A percentile compares a stretch with the other conserved stretches of the same genome.
Conservation (phyloP, 2,888 invertebrate species). For the Cerastis leucographa region DNA sequence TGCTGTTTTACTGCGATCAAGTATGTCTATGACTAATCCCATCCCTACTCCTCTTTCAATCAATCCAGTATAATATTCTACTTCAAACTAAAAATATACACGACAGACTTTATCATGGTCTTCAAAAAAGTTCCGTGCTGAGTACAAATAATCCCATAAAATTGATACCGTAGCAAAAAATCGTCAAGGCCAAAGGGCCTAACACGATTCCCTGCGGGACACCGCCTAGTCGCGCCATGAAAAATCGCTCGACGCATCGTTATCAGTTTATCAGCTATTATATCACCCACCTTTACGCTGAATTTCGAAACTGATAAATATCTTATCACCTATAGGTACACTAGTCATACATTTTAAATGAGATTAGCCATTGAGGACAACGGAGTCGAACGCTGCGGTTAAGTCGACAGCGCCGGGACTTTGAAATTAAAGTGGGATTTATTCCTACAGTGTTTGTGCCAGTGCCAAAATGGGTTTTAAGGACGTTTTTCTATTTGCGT, state of each 20-base stretch:
- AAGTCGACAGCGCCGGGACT: constrained; percentile 61
- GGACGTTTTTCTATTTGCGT: constrained; percentile 68
- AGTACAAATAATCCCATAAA: constrained; percentile 19
- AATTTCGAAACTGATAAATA: constrained; percentile 88
- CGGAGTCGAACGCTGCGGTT: constrained; percentile 72
- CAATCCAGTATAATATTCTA: background rate
- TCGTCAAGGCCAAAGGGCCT: constrained; percentile 42
- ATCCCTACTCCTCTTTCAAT: background rate
- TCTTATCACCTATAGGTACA: constrained; percentile 68
- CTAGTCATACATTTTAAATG: constrained; percentile 74
- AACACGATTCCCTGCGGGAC: constrained; percentile 68
- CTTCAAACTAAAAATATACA: background rate
- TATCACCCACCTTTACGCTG: constrained; percentile 84
- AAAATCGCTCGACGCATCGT: constrained; percentile 65
- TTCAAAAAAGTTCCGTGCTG: background rate
- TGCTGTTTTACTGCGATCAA: too few species aligned
- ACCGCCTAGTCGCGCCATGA: constrained; percentile 59
- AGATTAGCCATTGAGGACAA: constrained; percentile 68
- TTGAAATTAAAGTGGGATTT: constrained; percentile 64
- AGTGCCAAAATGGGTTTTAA: constrained; percentile 75
- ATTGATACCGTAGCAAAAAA: constrained; percentile 14
- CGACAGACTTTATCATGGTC: background rate
- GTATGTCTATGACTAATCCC: background rate
- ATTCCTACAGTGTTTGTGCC: constrained; percentile 59
- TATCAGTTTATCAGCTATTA: constrained; percentile 71